A percentile compares a stretch with the other conserved stretches of the same genome.
These are phyloP conservation scores for Scolopax bukidnonensis DNA, from an alignment of 2,797 vertebrate genomes.

Conservation along the genomic window DNA sequence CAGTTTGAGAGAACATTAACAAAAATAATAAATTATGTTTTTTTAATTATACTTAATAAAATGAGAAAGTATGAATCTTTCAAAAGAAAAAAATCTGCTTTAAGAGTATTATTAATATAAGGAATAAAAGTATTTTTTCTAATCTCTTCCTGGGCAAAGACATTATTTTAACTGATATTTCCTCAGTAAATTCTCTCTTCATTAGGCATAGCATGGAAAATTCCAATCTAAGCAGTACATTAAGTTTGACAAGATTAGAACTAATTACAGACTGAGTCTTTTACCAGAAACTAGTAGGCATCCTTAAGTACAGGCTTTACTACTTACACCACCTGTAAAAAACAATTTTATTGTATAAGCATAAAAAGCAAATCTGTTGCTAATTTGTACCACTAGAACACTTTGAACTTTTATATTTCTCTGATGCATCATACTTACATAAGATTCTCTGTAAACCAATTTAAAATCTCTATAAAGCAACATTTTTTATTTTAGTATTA, in stretches of 20 bases:
- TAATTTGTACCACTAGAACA: neutral
- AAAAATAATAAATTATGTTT: neutral
- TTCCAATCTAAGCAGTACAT: neutral
- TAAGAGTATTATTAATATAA: neutral
- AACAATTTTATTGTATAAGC: neutral
- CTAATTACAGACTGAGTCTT: slow-evolving; percentile 7
- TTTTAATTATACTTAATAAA: neutral
- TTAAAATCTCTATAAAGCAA: neutral
- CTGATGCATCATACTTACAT: neutral
- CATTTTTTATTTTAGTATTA: neutral
- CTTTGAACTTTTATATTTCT: neutral
- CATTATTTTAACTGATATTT: neutral
- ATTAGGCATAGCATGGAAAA: neutral
- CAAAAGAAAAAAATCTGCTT: neutral
- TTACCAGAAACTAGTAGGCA: neutral
- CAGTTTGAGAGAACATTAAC: neutral
- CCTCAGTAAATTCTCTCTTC: neutral
- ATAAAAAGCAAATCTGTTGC: neutral
- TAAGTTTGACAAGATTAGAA: slow-evolving; percentile 2
- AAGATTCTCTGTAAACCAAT: neutral
- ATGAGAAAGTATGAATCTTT: neutral
- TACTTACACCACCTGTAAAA: neutral
- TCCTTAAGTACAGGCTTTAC: neutral
- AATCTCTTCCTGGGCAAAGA: neutral
- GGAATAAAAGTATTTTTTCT: neutral